These are phyloP conservation scores for Cherax destructor DNA, from an alignment of 1,140 invertebrate species.

Conservation along the genomic window DNA sequence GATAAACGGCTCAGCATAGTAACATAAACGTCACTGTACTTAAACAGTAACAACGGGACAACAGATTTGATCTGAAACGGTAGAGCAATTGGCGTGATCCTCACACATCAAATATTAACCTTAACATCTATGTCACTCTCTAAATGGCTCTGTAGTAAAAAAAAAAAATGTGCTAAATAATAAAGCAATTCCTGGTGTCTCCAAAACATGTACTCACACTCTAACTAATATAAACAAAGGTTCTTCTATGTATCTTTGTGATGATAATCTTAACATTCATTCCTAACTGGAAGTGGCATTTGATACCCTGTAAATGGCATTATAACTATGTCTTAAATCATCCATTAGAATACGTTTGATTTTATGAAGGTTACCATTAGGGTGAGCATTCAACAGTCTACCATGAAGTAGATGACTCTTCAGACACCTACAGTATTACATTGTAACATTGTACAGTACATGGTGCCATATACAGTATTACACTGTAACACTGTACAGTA, in stretches of 20 bases:
- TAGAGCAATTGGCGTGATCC: constrained; percentile 22
- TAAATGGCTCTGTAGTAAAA: constrained; percentile 14
- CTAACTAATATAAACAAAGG: neutral
- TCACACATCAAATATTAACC: constrained; percentile 39
- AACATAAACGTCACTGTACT: constrained; percentile 9
- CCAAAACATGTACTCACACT: neutral
- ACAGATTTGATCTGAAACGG: constrained; percentile 34
- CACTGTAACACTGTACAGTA: too few species aligned
- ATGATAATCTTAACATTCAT: constrained; percentile 30
- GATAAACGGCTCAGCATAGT: constrained; percentile 45
- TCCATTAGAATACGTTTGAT: constrained; percentile 62
- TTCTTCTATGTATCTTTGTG: neutral
- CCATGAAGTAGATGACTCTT: neutral
- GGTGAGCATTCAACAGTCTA: neutral
- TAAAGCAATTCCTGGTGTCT: constrained; percentile 6
- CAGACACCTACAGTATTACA: neutral
- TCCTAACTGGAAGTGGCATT: constrained; percentile 54
- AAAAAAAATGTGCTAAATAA: neutral
- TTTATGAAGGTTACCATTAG: constrained; percentile 41
- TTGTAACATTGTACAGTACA: too few species aligned
- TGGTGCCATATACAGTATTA: too few species aligned
- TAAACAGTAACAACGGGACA: neutral
- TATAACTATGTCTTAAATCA: constrained; percentile 57
- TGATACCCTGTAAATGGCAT: constrained; percentile 62
- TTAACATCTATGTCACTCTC: constrained; percentile 36